Base-by-base conservation (phyloP, 2,797 vertebrate species). In the Carcharodon carcharias region DNA sequence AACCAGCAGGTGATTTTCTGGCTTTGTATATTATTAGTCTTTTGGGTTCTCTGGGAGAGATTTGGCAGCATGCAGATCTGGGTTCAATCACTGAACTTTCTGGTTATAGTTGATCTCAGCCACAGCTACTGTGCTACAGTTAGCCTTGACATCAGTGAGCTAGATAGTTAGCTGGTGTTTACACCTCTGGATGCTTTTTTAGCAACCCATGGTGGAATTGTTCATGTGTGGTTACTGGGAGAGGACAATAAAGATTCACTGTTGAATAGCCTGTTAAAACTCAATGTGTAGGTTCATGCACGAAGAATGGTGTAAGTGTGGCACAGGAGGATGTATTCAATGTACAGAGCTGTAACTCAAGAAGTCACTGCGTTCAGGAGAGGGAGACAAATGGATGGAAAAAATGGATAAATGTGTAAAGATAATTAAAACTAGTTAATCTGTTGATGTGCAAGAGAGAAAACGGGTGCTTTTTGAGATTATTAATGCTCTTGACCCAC, bases 1-100 rank as follows among this genome's bases (percentile, higher is more conserved):
- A 99, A 99, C 97, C 99, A 99, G 97, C 99, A 99, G 99, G 99
- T 99, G 97, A 98, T 98, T 95, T 82, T 35, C 95, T 73, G 12
- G 12, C 31, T 94, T 50, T 94, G 40, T 69, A 31, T 35, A 18
- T 56, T 21, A 35, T 63, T 56, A 14, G n/a, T 11, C n/a, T 18
- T 61, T 67, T 93, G 61, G 45, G 40, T 45, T 93, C 1, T 67
- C 61, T 65, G 18, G 89, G 14, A 40, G 16, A 67, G 3, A 21
- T 23, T 65, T 92, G n/a, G 89, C n/a, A 28, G 12, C 12, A 16
- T n/a, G 31, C 6, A 77, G 77, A 82, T 45, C 77, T n/a, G n/a
- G n/a, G n/a, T 82, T 85, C 73, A 85, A 23, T 45, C 40, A 21
- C n/a, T 93, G 91, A 65, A 93, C 18, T 65, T 93, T 23, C 0